Evolutionary conservation across 2,113 vertebrate genomes (phyloP).

Genomic region (Vicugna pacos): DNA sequence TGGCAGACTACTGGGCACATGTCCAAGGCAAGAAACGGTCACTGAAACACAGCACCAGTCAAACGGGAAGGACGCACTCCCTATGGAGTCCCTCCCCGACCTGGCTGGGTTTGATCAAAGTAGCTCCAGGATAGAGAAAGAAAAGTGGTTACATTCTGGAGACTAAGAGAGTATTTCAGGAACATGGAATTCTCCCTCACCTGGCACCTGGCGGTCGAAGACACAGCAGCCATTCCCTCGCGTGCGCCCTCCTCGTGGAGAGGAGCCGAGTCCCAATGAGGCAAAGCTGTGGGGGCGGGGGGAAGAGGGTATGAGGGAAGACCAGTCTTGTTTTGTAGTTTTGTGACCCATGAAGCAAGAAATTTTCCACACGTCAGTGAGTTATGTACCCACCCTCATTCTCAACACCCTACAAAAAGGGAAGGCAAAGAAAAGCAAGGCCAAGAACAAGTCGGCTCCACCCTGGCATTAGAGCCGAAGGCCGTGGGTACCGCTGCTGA

Average conservation of each 20-base stretch:
- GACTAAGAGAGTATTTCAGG: neutral
- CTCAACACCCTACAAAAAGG: neutral
- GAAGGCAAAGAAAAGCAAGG: neutral
- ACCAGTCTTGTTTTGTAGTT: neutral
- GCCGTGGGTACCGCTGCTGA: rapidly evolving
- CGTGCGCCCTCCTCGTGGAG: neutral
- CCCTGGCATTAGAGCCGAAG: neutral
- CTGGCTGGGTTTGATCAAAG: neutral
- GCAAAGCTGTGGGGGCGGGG: neutral
- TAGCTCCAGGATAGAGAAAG: neutral
- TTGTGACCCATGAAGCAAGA: neutral
- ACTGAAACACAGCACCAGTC: neutral
- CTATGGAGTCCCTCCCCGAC: neutral
- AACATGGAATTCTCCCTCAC: constrained; percentile 57
- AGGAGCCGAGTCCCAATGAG: constrained; percentile 53
- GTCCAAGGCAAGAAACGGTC: neutral
- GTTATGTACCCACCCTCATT: neutral
- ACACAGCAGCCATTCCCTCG: constrained; percentile 70
- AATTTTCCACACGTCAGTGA: neutral
- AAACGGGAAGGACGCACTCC: neutral
- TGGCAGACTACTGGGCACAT: neutral
- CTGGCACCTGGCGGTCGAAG: constrained; percentile 50
- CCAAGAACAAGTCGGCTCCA: neutral
- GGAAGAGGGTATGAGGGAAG: neutral
- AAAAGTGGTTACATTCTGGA: neutral